Conservation (phyloP, 2,888 invertebrate genomes). For the Sicus ferrugineus region DNA sequence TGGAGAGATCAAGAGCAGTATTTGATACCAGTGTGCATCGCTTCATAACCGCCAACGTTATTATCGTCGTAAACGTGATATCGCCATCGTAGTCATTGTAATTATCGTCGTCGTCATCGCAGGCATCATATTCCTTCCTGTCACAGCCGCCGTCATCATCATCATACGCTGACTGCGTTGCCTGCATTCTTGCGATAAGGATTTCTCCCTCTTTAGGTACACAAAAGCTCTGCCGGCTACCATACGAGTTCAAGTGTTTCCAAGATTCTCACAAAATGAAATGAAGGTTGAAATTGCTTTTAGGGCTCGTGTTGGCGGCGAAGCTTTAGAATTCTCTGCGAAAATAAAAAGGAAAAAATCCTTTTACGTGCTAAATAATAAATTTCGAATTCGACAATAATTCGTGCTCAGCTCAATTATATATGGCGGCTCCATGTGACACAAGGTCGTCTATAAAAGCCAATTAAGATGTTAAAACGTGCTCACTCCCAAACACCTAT, state of each 20-base stretch:
- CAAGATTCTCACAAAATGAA: conserved; percentile 25
- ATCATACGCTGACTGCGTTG: not conserved
- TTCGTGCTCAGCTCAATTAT: conserved; percentile 22
- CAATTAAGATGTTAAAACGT: conserved; percentile 24
- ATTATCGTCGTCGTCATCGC: not conserved
- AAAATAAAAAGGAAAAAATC: conserved; percentile 23
- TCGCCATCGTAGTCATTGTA: not conserved
- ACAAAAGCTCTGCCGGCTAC: not conserved
- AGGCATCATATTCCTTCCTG: not conserved
- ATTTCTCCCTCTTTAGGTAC: not conserved
- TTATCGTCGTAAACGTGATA: too few relatives aligned
- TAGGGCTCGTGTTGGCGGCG: not conserved
- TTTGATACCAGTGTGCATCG: too few relatives aligned
- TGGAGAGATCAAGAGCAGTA: too few relatives aligned
- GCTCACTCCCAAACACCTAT: not conserved
- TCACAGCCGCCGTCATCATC: not conserved
- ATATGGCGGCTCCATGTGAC: not conserved
- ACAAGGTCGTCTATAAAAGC: conserved; percentile 10
- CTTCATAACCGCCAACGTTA: not conserved
- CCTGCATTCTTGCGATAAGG: conserved; percentile 13
- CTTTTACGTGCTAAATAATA: conserved; percentile 10
- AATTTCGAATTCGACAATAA: conserved; percentile 14
- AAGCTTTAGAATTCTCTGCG: not conserved
- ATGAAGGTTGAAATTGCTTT: conserved; percentile 41
- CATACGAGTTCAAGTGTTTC: too few relatives aligned